Percentiles rank a stretch among this genome's conserved stretches.
Conservation (phyloP, 1,140 invertebrate species). For the Drosophila kurseongensis region DNA sequence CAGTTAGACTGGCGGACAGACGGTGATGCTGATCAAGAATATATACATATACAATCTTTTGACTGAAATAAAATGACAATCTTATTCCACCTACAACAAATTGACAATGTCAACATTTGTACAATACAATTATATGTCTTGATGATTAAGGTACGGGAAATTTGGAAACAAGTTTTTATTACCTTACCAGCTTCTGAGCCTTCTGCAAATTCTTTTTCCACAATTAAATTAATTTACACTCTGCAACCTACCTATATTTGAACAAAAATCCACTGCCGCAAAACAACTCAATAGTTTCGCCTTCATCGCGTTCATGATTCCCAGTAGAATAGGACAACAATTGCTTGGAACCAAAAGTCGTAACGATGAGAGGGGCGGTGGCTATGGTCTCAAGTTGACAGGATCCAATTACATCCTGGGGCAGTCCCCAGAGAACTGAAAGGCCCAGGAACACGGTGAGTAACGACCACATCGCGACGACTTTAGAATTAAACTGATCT, state of each 20-base stretch:
- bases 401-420: neutral
- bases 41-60: too few relatives aligned
- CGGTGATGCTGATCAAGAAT: too few relatives aligned
- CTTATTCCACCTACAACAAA: too few relatives aligned
- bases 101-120: too few relatives aligned
- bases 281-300: neutral
- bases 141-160: too few relatives aligned
- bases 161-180: too few relatives aligned
- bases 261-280: constrained; percentile 12
- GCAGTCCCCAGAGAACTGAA: neutral
- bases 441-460: neutral
- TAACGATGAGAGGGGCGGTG: neutral
- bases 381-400: accelerated
- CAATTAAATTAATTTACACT: too few relatives aligned
- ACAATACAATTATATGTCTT: too few relatives aligned
- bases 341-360: constrained; percentile 2
- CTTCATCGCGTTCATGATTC: neutral
- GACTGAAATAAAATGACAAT: too few relatives aligned
- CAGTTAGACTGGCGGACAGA: too few relatives aligned
- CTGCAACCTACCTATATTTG: accelerated
- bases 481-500: constrained; percentile 6
- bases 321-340: neutral
- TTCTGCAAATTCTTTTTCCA: too few relatives aligned
- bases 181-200: too few relatives aligned
- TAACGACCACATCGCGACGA: constrained; percentile 6